phyloP scores from a whole-genome alignment of 2,888 invertebrate species.

The Drosophila melanocephala region DNA sequence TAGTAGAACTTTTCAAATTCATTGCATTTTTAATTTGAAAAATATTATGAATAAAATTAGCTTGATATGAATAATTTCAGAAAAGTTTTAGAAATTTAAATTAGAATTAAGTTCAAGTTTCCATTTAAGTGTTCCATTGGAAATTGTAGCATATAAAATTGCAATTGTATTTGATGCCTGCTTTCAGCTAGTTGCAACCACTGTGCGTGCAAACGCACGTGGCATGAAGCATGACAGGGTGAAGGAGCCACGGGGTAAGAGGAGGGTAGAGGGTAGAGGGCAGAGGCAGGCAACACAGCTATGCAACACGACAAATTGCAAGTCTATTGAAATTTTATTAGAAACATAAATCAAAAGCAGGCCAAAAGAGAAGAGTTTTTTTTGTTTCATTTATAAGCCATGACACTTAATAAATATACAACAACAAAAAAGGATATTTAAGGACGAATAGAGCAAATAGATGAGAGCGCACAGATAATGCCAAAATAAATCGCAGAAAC shows the following conservation, averaged over 20 bases:
- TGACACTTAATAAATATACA: conserved; percentile 36
- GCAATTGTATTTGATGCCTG: neutral
- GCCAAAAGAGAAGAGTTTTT: conserved; percentile 9
- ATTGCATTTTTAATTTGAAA: too few relatives aligned
- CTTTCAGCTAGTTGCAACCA: conserved; percentile 13
- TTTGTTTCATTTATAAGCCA: conserved; percentile 31
- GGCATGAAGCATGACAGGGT: conserved; percentile 42
- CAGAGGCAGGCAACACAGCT: conserved; percentile 21
- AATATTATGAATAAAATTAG: too few relatives aligned
- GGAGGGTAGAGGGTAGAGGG: neutral
- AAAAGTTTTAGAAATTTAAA: neutral
- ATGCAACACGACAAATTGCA: conserved; percentile 76
- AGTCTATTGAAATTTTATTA: conserved; percentile 81
- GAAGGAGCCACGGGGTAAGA: neutral
- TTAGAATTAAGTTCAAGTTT: neutral
- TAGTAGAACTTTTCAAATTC: too few relatives aligned
- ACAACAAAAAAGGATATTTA: conserved; percentile 8
- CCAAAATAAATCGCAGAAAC: conserved; percentile 17
- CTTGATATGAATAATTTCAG: neutral
- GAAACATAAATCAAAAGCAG: conserved; percentile 77
- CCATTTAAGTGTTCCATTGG: neutral
- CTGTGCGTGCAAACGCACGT: conserved; percentile 60
- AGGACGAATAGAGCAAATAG: conserved; percentile 12
- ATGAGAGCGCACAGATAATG: conserved; percentile 17
- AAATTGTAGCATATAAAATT: neutral